phyloP scores from a whole-genome alignment of 1,140 invertebrate genomes.

The Riptortus pedestris region DNA sequence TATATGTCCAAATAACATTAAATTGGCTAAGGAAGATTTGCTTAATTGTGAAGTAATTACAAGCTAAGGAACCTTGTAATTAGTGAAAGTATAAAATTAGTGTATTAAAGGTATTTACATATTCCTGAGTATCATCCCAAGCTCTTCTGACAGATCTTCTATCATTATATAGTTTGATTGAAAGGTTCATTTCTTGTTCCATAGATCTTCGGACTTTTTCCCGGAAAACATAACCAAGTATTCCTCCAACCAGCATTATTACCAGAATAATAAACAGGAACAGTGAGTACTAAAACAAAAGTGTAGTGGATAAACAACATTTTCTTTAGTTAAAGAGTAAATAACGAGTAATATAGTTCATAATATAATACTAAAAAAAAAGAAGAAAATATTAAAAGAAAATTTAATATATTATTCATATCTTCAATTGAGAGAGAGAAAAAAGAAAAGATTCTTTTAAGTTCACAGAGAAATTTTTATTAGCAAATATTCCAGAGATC shows the following conservation, averaged over 20 bases:
- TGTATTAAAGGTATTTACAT: constrained; percentile 37
- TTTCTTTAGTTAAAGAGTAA: neutral
- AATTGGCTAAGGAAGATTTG: no score
- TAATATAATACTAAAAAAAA: no score
- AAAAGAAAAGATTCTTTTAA: no score
- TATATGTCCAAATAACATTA: no score
- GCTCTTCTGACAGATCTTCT: constrained; percentile 56
- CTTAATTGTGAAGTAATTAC: no score
- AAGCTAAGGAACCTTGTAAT: no score
- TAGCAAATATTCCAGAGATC: no score
- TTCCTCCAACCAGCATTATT: constrained; percentile 75
- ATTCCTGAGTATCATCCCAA: constrained; percentile 70
- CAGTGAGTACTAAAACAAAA: constrained; percentile 81
- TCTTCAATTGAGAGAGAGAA: no score
- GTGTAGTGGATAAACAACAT: constrained; percentile 34
- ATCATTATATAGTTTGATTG: constrained; percentile 58
- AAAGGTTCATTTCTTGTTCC: constrained; percentile 64
- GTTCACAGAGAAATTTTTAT: no score
- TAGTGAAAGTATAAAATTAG: no score
- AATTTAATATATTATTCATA: neutral
- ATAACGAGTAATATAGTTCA: no score
- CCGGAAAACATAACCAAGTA: constrained; percentile 78
- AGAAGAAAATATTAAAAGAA: neutral
- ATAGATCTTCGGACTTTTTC: constrained; percentile 60
- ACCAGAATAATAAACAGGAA: constrained; percentile 75